These are phyloP conservation scores for Diarsia rubi DNA, from an alignment of 2,888 invertebrate species.

Conservation along the genomic window DNA sequence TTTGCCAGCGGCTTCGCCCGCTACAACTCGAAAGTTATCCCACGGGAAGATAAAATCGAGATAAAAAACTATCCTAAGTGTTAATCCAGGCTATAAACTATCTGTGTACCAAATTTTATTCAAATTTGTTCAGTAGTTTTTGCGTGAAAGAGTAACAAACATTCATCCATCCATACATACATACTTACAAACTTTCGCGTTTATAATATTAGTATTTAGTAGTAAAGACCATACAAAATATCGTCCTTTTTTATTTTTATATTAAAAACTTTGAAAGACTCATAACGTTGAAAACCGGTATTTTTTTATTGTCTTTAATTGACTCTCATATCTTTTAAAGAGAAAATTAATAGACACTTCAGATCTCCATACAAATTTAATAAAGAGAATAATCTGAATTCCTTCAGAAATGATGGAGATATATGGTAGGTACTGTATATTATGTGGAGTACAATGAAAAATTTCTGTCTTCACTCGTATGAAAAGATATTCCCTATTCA, in stretches of 20 bases:
- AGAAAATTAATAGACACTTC: conserved; percentile 7
- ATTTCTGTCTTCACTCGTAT: background rate
- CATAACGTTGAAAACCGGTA: background rate
- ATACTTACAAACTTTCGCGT: too few species aligned
- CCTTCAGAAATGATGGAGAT: conserved; percentile 14
- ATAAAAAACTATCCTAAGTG: too few species aligned
- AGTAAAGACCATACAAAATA: background rate
- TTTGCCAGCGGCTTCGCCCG: too few species aligned
- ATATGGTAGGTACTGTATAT: conserved; percentile 2
- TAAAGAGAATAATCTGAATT: conserved; percentile 18
- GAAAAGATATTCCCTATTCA: background rate
- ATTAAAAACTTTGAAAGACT: background rate
- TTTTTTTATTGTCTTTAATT: background rate
- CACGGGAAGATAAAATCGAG: too few species aligned
- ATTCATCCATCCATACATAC: too few species aligned
- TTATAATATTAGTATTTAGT: too few species aligned
- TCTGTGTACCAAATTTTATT: too few species aligned
- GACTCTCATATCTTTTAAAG: background rate
- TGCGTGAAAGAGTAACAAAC: too few species aligned
- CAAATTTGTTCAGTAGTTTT: too few species aligned
- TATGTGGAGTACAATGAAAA: conserved; percentile 11
- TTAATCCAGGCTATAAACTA: too few species aligned
- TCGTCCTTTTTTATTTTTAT: background rate
- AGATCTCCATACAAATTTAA: background rate
- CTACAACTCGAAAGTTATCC: too few species aligned